A percentile compares a stretch with the other conserved stretches of the same genome.
Conservation (phyloP, 1,140 invertebrate genomes). For the Stratiolaelaps scimitus region DNA sequence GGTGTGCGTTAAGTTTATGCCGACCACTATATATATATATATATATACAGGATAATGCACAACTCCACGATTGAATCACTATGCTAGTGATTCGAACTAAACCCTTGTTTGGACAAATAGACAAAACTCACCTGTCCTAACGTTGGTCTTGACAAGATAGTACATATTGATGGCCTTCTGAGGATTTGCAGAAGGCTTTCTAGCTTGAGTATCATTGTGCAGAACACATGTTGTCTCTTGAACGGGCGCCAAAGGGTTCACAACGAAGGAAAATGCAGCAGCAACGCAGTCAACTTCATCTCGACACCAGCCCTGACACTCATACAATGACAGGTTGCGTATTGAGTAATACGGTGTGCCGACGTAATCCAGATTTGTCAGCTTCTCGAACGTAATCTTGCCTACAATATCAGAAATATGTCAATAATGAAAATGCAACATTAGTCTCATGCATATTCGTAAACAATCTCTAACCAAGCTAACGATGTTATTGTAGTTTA, state of each 20-base stretch:
- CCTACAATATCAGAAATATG: too few relatives aligned
- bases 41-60: too few relatives aligned
- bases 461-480: too few relatives aligned
- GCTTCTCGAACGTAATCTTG: constrained; percentile 74
- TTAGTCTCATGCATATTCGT: too few relatives aligned
- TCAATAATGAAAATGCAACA: not conserved
- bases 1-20: too few relatives aligned
- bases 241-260: constrained; percentile 74
- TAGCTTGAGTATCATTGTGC: constrained; percentile 77
- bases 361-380: constrained; percentile 76
- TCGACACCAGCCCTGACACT: constrained; percentile 85
- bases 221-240: constrained; percentile 82
- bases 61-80: too few relatives aligned
- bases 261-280: constrained; percentile 75
- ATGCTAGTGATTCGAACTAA: too few relatives aligned
- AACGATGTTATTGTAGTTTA: too few relatives aligned
- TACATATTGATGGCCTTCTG: constrained; percentile 72
- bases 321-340: constrained; percentile 76
- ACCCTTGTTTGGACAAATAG: not conserved
- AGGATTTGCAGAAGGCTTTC: constrained; percentile 66
- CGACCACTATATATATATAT: too few relatives aligned
- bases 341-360: constrained; percentile 83
- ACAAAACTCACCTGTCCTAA: constrained; percentile 56
- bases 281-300: constrained; percentile 80
- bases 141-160: constrained; percentile 84